These are phyloP conservation scores for Xyliphius kryptos DNA, from an alignment of 2,113 vertebrate species.

Conservation along the genomic window DNA sequence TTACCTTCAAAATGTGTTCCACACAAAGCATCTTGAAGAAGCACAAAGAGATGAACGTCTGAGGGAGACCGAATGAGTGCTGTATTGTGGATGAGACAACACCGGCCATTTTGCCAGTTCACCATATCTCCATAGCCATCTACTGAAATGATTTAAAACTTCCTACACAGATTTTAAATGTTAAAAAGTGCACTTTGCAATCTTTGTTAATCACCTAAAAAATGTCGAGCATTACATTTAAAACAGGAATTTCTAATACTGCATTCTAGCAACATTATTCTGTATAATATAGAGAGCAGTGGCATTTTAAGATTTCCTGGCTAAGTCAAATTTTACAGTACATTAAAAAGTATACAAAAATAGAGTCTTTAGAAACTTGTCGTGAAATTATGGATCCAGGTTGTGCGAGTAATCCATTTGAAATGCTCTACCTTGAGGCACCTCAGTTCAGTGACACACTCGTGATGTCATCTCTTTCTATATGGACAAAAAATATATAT, in stretches of 20 bases:
- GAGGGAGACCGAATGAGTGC: too few relatives aligned
- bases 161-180: too few relatives aligned
- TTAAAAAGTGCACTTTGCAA: too few relatives aligned
- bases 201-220: too few relatives aligned
- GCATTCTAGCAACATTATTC: slow-evolving; percentile 55
- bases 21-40: too few relatives aligned
- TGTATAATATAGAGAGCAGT: slow-evolving; percentile 42
- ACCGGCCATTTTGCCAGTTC: too few relatives aligned
- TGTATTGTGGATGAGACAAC: too few relatives aligned
- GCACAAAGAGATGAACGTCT: too few relatives aligned
- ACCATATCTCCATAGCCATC: too few relatives aligned
- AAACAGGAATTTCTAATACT: slow-evolving; percentile 57
- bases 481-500: too few relatives aligned
- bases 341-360: slow-evolving; percentile 66
- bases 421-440: slow-evolving; percentile 5
- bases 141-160: slow-evolving; percentile 31
- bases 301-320: slow-evolving; percentile 38
- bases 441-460: slow-evolving; percentile 82
- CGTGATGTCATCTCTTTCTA: slow-evolving; percentile 96
- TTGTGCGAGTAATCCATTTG: slow-evolving; percentile 12
- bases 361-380: slow-evolving; percentile 61
- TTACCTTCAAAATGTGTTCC: too few relatives aligned
- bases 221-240: not conserved
- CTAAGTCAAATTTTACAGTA: slow-evolving; percentile 67
- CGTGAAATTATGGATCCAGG: slow-evolving; percentile 43